Evolutionary conservation across 2,113 vertebrate species (phyloP).

Genomic region (Xenopus borealis): DNA sequence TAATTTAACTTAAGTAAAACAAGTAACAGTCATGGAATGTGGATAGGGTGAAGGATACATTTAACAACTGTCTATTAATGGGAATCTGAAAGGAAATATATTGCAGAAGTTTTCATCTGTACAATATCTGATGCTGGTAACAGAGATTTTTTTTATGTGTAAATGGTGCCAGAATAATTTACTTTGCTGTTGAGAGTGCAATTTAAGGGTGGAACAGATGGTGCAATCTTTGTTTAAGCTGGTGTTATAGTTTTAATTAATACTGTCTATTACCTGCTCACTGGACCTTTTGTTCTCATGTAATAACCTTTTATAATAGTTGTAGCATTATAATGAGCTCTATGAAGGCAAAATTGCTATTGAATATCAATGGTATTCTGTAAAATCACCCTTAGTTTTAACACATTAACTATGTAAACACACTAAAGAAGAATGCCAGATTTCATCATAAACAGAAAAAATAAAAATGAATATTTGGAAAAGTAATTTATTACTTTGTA

Average conservation of each 20-base stretch:
- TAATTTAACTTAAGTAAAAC: too few relatives aligned
- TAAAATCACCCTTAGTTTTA: too few relatives aligned
- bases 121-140: constrained; percentile 20
- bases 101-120: constrained; percentile 5
- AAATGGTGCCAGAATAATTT: constrained; percentile 38
- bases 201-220: constrained; percentile 44
- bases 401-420: too few relatives aligned
- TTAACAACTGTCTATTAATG: too few relatives aligned
- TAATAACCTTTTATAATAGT: constrained; percentile 16
- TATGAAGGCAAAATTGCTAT: neutral
- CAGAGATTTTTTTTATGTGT: constrained; percentile 28
- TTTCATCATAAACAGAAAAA: too few relatives aligned
- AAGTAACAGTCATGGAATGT: too few relatives aligned
- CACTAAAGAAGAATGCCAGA: too few relatives aligned
- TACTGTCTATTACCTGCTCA: constrained; percentile 29
- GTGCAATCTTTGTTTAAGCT: constrained; percentile 40
- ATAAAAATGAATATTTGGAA: too few relatives aligned
- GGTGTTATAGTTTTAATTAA: constrained; percentile 42
- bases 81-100: too few relatives aligned
- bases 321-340: neutral
- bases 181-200: constrained; percentile 42
- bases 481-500: too few relatives aligned
- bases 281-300: constrained; percentile 26
- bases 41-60: too few relatives aligned
- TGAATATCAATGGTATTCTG: neutral